Evolutionary conservation across 1,140 invertebrate genomes (phyloP).

Genomic region (Mercenaria mercenaria): DNA sequence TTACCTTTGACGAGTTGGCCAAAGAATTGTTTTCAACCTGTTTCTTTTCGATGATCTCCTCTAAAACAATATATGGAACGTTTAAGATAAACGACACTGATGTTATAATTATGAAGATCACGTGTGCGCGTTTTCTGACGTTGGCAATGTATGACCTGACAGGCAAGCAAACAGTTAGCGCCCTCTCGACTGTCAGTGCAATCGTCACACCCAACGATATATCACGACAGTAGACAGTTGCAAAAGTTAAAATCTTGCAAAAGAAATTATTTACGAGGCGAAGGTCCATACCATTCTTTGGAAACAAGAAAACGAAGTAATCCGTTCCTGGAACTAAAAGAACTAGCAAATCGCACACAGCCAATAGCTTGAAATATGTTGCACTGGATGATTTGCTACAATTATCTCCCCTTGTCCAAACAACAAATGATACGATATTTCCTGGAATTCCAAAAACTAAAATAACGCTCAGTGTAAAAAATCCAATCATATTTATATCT

Average conservation of each 20-base stretch:
- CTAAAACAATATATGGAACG: not conserved
- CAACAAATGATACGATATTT: not conserved
- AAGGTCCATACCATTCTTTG: not conserved
- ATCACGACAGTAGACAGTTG: not conserved
- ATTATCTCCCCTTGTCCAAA: not conserved
- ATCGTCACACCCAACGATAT: not conserved
- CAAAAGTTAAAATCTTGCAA: not conserved
- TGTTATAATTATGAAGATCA: not conserved
- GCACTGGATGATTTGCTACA: not conserved
- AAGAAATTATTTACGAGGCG: not conserved
- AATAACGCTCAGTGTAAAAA: not conserved
- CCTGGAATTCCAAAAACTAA: not conserved
- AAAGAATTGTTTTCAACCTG: too few species aligned
- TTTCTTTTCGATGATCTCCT: too few species aligned
- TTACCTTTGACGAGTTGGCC: not conserved
- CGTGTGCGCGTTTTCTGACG: not conserved
- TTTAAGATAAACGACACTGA: not conserved
- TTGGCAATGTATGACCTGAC: not conserved
- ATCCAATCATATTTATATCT: not conserved
- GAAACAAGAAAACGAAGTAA: not conserved
- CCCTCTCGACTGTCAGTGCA: not conserved
- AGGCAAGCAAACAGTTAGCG: not conserved
- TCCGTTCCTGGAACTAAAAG: not conserved
- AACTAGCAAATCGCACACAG: not conserved
- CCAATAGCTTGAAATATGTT: not conserved